Base-by-base conservation (phyloP, 1,140 invertebrate species). In the Pachypsylla venusta region DNA sequence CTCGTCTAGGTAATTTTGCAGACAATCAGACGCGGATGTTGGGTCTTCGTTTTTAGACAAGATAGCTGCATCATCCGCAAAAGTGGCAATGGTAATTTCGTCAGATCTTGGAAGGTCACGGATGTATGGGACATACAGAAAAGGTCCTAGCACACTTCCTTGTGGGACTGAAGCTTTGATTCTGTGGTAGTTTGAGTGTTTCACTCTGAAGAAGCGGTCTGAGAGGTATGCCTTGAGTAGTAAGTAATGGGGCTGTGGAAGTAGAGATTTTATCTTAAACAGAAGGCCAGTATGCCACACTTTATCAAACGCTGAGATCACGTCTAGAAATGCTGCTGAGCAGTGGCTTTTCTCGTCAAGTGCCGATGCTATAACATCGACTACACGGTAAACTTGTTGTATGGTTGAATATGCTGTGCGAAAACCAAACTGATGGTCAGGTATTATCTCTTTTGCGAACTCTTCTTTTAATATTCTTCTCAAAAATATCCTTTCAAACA, bases 11-110 rank as follows among this genome's bases (percentile, higher is more conserved):
- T 61, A 30, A 7, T 53, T 60, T 63, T 70, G 66, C 4, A 70
- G 54, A 19, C 57, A 40, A 24, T 27, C 24, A 27, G 67, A 64
- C 5, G 67, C 63, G 48, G 16, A 19, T 35, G 19, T 2, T 10
- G 60, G 56, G 25, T 64, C 56, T n/a, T 53, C 27, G 20, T 62
- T 55, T 10, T 25, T 35, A 13, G 56, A 27, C 7, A 68, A 25
- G 35, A 67, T 60, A 56, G 65, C 67, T 20, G 62, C 68, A 56
- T 70, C 66, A 54, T 70, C 66, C n/a, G 67, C 64, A 64, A 65
- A 70, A 20, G 66, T 67, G 16, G 64, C 64, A 16, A 60, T 64
- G 25, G 59, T 62, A 7, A 57, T 63, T 25, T 64, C 62, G 27
- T 57, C 35, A 1, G 57, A 24, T n/a, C 40, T 59, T n/a, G 68